These are phyloP conservation scores for Acanthoscelides obtectus DNA, from an alignment of 2,888 invertebrate species.

Conservation along the genomic window DNA sequence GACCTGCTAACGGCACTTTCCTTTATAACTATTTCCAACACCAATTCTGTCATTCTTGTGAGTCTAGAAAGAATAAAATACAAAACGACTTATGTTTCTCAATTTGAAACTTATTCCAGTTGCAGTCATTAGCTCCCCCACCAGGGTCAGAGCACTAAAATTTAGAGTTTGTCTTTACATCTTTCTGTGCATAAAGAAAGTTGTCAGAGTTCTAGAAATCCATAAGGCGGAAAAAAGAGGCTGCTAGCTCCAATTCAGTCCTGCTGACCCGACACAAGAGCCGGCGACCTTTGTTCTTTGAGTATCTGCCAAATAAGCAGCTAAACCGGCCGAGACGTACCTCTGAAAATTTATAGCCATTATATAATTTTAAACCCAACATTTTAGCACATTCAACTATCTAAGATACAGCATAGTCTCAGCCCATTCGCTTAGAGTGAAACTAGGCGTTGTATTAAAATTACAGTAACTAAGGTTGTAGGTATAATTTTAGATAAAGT, in stretches of 20 bases:
- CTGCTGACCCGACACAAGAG: background rate
- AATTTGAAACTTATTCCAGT: no score
- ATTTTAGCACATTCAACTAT: background rate
- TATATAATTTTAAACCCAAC: background rate
- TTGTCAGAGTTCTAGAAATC: background rate
- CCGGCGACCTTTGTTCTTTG: background rate
- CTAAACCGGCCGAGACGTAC: background rate
- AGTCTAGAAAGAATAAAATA: no score
- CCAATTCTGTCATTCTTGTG: no score
- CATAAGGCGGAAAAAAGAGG: background rate
- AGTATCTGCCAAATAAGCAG: background rate
- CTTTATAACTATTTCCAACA: no score
- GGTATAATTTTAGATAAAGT: constrained; percentile 21
- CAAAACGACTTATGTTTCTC: no score
- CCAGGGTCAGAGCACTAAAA: no score
- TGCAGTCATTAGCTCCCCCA: no score
- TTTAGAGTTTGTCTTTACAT: no score
- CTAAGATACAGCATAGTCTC: constrained; percentile 4
- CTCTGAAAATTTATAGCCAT: background rate
- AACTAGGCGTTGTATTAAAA: constrained; percentile 25
- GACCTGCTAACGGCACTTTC: no score
- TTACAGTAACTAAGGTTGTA: constrained; percentile 13
- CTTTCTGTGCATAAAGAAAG: no score
- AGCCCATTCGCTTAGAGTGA: constrained; percentile 18
- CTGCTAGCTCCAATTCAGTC: background rate